Evolutionary conservation across 2,797 vertebrate genomes (phyloP), one percentile per base, ranked within the genome.

Genomic region (Pseudochaenichthys georgianus): DNA sequence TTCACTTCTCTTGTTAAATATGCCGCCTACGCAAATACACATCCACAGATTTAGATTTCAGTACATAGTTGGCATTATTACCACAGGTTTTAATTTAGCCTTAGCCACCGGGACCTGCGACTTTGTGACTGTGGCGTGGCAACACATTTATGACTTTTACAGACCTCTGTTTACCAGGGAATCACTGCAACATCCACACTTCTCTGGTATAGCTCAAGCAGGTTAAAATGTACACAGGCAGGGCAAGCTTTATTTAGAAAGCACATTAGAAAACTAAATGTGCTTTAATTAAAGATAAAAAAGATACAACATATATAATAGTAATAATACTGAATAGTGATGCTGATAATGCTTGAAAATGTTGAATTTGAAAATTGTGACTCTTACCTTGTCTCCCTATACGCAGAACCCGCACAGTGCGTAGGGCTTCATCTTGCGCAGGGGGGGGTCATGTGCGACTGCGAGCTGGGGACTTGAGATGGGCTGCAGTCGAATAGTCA

Each of bases 1-100:
- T 90, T 89, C 51, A 64, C 82, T 87, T 86, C 73, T 69, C 75
- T 86, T 85, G 74, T 87, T 88, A 88, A 88, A 88, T 66, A 83
- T 60, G 71, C 75, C 63, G 79, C 89, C 92, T 85, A 91, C 90
- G 81, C 87, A 90, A 89, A 84, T 78, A 83, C 70, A 84, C 74
- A 65, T 23, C 12, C 48, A 75, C 69, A 3, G 43, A 84, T 90
- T 89, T 90, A 89, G 86, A 89, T 73, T 81, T 90, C 89, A 92
- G 80, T 82, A 83, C 72, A 88, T 34, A 78, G 68, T 88, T 69
- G 54, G 45, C 15, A 34, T 80, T 84, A 73, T 77, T 83, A 84
- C 51, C 19, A 31, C 19, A 6, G 17, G 1, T 71, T 69, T 62
- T 68, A 70, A 81, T 89, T 80, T 83, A 87, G 76, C 23, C 50